A percentile compares a stretch with the other conserved stretches of the same genome.
phyloP scores from a whole-genome alignment of 1,140 invertebrate species.

The Trissolcus basalis region DNA sequence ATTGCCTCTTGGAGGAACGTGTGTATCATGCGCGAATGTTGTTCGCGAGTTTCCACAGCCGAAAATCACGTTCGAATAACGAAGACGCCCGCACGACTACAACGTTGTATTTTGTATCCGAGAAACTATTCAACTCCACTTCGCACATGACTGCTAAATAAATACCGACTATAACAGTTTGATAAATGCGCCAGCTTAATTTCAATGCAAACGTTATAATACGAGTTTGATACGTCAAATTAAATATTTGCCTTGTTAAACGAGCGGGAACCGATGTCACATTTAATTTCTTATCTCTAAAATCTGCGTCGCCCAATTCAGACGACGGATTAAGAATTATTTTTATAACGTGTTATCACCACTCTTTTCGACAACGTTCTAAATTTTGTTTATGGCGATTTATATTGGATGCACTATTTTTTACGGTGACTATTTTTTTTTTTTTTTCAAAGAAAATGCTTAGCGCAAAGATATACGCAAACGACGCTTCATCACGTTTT shows the following conservation, averaged over 20 bases:
- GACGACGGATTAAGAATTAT: too few species aligned
- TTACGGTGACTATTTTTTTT: too few species aligned
- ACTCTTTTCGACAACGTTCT: too few species aligned
- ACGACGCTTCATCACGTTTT: not conserved
- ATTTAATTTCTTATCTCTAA: not conserved
- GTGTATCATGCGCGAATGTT: not conserved
- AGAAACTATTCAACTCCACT: not conserved
- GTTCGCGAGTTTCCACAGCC: not conserved
- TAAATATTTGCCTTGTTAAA: slow-evolving; percentile 16
- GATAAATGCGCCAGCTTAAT: slow-evolving; percentile 13
- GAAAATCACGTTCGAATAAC: slow-evolving; percentile 16
- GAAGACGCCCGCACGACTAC: slow-evolving; percentile 1
- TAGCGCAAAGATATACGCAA: not conserved
- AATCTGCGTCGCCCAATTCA: too few species aligned
- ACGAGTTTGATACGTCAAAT: slow-evolving; percentile 14
- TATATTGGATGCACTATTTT: slow-evolving; percentile 1
- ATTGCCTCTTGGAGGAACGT: slow-evolving; percentile 15
- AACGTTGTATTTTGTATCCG: not conserved
- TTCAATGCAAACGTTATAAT: slow-evolving; percentile 14
- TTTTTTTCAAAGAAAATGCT: too few species aligned
- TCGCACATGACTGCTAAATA: slow-evolving; percentile 1
- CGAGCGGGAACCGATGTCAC: not conserved
- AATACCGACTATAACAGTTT: slow-evolving; percentile 9
- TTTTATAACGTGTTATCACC: too few species aligned
- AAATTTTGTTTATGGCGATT: not conserved